phyloP scores from a whole-genome alignment of 2,888 invertebrate species.

The Minunthozetes semirufus region DNA sequence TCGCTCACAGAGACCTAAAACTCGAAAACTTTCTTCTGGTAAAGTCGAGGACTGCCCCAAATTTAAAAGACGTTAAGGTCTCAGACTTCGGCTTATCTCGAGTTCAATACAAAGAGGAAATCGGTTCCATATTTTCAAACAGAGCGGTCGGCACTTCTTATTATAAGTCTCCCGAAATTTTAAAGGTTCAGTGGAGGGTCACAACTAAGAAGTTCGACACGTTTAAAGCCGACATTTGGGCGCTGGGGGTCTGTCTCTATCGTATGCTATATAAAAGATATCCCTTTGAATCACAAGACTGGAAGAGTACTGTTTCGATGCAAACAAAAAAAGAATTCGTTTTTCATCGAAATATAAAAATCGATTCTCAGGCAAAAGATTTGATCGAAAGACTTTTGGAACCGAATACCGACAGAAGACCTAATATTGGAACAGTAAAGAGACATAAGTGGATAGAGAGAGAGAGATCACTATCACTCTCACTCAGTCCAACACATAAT shows the following conservation, averaged over 20 bases:
- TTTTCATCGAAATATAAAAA: not conserved
- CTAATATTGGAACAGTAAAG: not conserved
- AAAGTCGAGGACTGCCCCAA: not conserved
- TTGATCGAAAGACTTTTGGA: not conserved
- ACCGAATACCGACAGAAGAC: not conserved
- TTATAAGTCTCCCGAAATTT: not conserved
- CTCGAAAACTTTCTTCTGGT: not conserved
- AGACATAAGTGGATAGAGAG: not conserved
- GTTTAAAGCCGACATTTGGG: constrained; percentile 7
- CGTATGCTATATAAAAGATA: not conserved
- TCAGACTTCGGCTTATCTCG: not conserved
- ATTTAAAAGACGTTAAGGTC: not conserved
- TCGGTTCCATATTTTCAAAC: not conserved
- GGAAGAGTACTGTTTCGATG: not conserved
- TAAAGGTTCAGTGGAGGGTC: not conserved
- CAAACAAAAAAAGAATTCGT: not conserved
- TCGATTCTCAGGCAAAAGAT: not conserved
- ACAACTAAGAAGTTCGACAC: not conserved
- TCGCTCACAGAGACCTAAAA: constrained; percentile 13
- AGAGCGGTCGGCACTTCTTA: not conserved
- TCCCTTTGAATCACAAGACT: not conserved
- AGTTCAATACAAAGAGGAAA: not conserved
- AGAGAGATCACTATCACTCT: not conserved
- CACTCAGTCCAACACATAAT: not conserved
- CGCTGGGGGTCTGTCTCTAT: constrained; percentile 5